These are phyloP conservation scores for Archaeoteleia sp. DNA, from an alignment of 2,888 invertebrate species.

Conservation along the genomic window DNA sequence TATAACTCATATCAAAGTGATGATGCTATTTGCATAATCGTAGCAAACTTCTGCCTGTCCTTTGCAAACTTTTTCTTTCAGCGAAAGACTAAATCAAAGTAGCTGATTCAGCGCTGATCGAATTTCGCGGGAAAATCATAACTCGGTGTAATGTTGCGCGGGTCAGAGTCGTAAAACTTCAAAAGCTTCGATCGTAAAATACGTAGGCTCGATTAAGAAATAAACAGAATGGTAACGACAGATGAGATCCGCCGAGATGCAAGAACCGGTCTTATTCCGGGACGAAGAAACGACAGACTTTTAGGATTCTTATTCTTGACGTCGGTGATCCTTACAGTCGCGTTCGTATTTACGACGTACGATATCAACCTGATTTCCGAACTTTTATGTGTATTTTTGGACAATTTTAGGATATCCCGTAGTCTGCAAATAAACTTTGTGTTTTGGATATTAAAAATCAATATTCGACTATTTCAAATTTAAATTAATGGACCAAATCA, in stretches of 20 bases:
- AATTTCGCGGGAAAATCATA: slow-evolving; percentile 4
- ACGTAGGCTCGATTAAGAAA: slow-evolving; percentile 15
- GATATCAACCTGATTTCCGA: not conserved
- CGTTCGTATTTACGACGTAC: slow-evolving; percentile 1
- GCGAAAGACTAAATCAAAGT: not conserved
- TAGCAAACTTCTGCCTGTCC: too few relatives aligned
- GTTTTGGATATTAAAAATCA: too few relatives aligned
- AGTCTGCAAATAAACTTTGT: too few relatives aligned
- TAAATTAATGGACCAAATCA: too few relatives aligned
- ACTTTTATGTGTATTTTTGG: slow-evolving; percentile 1
- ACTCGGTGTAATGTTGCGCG: not conserved
- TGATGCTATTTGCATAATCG: too few relatives aligned
- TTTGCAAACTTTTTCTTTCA: too few relatives aligned
- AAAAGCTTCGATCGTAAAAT: slow-evolving; percentile 16
- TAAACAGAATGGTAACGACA: slow-evolving; percentile 23
- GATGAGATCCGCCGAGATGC: slow-evolving; percentile 12
- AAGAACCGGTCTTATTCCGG: slow-evolving; percentile 11
- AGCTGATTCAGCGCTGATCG: slow-evolving; percentile 4
- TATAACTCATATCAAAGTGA: too few relatives aligned
- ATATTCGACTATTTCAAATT: too few relatives aligned
- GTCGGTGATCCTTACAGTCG: slow-evolving; percentile 6
- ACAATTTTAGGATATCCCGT: not conserved
- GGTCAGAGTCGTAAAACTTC: slow-evolving; percentile 10
- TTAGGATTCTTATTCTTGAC: slow-evolving; percentile 8
- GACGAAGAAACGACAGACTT: slow-evolving; percentile 5